Conservation (phyloP, 1,140 invertebrate species). For the Euwallacea fornicatus region DNA sequence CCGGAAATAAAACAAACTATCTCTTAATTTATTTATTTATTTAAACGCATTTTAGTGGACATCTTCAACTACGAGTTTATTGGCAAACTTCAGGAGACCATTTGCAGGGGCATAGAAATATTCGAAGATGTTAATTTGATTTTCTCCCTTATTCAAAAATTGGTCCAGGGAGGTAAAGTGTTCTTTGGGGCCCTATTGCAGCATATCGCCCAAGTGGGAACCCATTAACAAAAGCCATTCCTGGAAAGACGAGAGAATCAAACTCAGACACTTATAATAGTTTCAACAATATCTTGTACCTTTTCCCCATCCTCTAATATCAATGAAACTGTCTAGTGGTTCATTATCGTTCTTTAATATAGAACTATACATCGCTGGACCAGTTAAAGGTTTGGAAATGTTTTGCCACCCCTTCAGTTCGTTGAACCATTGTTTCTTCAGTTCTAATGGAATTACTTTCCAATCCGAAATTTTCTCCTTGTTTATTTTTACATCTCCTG, state of each 20-base stretch:
- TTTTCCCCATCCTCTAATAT: constrained; percentile 56
- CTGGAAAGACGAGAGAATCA: constrained; percentile 42
- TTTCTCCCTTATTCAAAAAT: constrained; percentile 57
- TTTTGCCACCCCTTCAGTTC: constrained; percentile 23
- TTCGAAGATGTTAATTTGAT: constrained; percentile 53
- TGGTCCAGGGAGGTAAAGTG: constrained; percentile 63
- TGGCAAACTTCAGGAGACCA: constrained; percentile 19
- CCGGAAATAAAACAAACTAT: no score
- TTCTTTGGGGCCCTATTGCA: constrained; percentile 59
- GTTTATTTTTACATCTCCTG: constrained; percentile 53
- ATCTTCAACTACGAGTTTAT: constrained; percentile 10
- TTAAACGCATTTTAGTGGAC: not conserved
- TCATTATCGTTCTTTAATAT: constrained; percentile 34
- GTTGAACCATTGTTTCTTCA: constrained; percentile 54
- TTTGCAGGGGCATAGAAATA: constrained; percentile 40
- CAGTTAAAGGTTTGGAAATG: constrained; percentile 4
- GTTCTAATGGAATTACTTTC: constrained; percentile 59
- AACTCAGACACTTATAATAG: not conserved
- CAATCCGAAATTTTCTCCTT: constrained; percentile 53
- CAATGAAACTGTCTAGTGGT: constrained; percentile 48
- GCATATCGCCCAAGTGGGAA: constrained; percentile 65
- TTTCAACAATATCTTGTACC: constrained; percentile 48
- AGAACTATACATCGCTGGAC: constrained; percentile 49
- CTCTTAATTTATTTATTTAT: no score
- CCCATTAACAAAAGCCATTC: constrained; percentile 66